Evolutionary conservation across 2,113 vertebrate genomes (phyloP).

Genomic region (Peucedramus taeniatus): DNA sequence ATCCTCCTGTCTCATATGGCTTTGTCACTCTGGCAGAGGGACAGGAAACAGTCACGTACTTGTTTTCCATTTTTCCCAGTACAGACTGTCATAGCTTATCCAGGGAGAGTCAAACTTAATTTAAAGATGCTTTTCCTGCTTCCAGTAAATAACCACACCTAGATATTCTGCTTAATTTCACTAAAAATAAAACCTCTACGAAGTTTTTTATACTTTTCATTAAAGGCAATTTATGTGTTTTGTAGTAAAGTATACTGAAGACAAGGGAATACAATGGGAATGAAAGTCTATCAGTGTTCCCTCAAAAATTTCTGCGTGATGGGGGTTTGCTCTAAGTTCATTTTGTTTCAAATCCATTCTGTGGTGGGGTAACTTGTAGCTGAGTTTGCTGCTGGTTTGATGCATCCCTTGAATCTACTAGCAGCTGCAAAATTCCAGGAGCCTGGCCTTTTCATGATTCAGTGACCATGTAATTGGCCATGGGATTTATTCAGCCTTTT

Average conservation of each 20-base stretch:
- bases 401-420: slow-evolving; percentile 39
- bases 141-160: not conserved
- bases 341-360: not conserved
- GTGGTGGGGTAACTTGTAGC: not conserved
- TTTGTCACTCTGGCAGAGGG: not conserved
- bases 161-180: not conserved
- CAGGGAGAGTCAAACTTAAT: not conserved
- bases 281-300: not conserved
- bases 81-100: not conserved
- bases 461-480: slow-evolving; percentile 67
- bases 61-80: not conserved
- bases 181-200: not conserved
- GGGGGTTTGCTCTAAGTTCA: not conserved
- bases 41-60: not conserved
- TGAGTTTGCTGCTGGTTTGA: slow-evolving; percentile 42
- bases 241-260: not conserved
- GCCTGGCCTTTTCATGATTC: slow-evolving; percentile 58
- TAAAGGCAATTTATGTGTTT: not conserved
- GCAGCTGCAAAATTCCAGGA: slow-evolving; percentile 65
- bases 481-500: slow-evolving; percentile 64
- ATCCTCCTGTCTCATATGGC: not conserved
- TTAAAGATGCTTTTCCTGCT: not conserved
- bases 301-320: not conserved
- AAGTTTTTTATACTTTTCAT: not conserved
- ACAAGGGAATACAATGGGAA: not conserved